These are phyloP conservation scores for Rostratula benghalensis DNA, from an alignment of 2,113 vertebrate genomes.

Conservation along the genomic window DNA sequence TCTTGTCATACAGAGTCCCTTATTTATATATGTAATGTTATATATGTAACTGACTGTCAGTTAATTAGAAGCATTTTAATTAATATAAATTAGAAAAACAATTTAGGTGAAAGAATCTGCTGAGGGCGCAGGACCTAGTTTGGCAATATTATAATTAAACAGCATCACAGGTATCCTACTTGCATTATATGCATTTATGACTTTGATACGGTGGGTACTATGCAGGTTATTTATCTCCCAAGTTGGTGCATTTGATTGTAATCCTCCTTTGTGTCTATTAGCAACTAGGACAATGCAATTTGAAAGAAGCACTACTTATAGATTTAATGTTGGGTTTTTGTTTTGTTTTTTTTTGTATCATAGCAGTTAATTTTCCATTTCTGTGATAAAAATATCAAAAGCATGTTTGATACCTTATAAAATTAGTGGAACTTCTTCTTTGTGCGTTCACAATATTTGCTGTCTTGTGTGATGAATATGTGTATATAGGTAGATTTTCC, in stretches of 20 bases:
- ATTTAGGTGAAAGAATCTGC: not conserved
- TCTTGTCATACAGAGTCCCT: not conserved
- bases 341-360: not conserved
- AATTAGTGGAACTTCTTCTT: not conserved
- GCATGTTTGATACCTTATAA: not conserved
- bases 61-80: conserved; percentile 50
- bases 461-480: not conserved
- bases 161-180: not conserved
- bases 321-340: not conserved
- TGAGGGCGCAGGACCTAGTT: not conserved
- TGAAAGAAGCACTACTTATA: not conserved
- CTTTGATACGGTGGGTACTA: not conserved
- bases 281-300: not conserved
- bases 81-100: not conserved
- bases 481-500: not conserved
- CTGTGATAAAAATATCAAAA: not conserved
- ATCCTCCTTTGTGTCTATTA: not conserved
- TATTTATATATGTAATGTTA: not conserved
- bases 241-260: not conserved
- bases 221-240: not conserved
- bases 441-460: not conserved
- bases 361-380: not conserved
- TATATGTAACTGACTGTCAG: not conserved
- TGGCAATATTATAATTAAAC: not conserved
- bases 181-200: conserved; percentile 15